phyloP scores from a whole-genome alignment of 2,113 vertebrate species.

The Pachypanchax playfairii region DNA sequence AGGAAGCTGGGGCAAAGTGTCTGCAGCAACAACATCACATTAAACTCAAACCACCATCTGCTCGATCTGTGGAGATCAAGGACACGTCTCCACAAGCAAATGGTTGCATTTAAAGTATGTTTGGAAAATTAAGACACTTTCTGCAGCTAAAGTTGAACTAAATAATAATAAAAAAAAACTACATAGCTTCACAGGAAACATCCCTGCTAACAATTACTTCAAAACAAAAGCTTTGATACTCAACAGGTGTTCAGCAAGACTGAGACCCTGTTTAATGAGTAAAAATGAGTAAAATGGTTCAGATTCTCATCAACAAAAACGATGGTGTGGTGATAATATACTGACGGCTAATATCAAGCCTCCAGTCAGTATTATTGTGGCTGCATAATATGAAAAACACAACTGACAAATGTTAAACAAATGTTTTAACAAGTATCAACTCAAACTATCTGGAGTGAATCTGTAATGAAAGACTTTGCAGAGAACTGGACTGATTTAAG shows the following conservation, averaged over 20 bases:
- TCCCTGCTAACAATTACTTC: background rate
- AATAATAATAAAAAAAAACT: background rate
- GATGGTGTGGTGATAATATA: too few relatives aligned
- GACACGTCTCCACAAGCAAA: constrained; percentile 11
- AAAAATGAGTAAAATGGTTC: too few relatives aligned
- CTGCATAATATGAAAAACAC: constrained; percentile 16
- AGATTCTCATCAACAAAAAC: too few relatives aligned
- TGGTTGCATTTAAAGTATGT: background rate
- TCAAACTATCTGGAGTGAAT: constrained; percentile 20
- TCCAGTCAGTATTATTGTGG: background rate
- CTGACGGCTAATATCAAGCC: constrained; percentile 8
- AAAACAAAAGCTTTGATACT: background rate
- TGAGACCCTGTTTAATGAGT: too few relatives aligned
- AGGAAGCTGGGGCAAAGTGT: constrained; percentile 43
- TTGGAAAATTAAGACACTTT: background rate
- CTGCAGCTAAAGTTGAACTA: background rate
- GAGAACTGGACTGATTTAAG: constrained; percentile 18
- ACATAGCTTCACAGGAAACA: background rate
- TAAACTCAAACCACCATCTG: constrained; percentile 42
- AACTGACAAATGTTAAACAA: constrained; percentile 45
- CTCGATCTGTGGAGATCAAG: constrained; percentile 30
- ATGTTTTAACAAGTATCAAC: constrained; percentile 27
- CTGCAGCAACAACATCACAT: constrained; percentile 53
- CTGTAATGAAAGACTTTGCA: constrained; percentile 31
- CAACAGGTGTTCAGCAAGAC: background rate